Percentiles rank a stretch among this genome's conserved stretches.
Conservation (phyloP, 2,113 vertebrate genomes). For the Calypte anna region DNA sequence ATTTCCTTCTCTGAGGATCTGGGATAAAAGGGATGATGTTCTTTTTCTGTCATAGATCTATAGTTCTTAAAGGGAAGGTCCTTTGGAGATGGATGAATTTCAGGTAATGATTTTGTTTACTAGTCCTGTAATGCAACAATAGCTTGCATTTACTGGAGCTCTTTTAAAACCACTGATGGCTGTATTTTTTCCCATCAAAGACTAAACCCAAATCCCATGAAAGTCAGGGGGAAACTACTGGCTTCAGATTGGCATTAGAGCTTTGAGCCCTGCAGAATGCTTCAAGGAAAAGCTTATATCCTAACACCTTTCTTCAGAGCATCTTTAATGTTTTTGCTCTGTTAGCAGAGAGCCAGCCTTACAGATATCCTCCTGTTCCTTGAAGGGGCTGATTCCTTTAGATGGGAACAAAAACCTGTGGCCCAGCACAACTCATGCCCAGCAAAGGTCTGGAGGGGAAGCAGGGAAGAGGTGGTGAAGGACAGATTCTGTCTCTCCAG, state of each 20-base stretch:
- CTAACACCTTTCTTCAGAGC: background rate
- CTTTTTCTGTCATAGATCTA: slow-evolving; percentile 33
- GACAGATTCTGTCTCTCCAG: background rate
- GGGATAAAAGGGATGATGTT: slow-evolving; percentile 29
- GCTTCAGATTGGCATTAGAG: background rate
- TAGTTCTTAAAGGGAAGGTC: slow-evolving; percentile 12
- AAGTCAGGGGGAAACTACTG: background rate
- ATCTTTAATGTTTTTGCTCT: background rate
- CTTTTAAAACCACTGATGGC: background rate
- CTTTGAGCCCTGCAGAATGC: background rate
- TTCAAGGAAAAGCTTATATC: background rate
- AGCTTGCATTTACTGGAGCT: background rate
- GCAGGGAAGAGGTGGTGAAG: background rate
- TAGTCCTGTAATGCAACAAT: slow-evolving; percentile 25
- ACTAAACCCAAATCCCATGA: background rate
- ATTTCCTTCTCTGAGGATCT: background rate
- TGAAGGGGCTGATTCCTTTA: background rate
- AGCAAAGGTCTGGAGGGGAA: background rate
- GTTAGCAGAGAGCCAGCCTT: background rate
- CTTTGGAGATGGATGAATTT: slow-evolving; percentile 25
- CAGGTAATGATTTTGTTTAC: slow-evolving; percentile 65
- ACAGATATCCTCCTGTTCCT: background rate
- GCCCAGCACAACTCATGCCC: background rate
- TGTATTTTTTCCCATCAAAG: background rate
- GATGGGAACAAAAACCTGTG: background rate